These are phyloP conservation scores for Eupithecia centaureata DNA, from an alignment of 2,888 invertebrate genomes.

Conservation along the genomic window DNA sequence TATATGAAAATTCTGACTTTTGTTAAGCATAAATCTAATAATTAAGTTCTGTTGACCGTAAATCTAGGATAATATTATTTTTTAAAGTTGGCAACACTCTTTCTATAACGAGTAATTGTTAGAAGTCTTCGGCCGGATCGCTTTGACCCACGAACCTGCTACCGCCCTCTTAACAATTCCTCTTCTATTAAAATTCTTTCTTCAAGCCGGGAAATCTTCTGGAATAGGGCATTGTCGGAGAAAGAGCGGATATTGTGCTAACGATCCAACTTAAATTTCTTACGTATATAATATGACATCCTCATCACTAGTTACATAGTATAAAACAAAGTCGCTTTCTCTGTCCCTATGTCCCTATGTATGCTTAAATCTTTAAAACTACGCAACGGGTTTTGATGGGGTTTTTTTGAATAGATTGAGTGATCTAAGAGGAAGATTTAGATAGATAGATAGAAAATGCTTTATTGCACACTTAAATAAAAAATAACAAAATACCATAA, in stretches of 20 bases:
- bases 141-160: constrained; percentile 62
- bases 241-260: constrained; percentile 24
- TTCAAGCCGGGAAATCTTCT: constrained; percentile 64
- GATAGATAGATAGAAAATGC: no score
- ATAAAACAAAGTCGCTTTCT: no score
- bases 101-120: constrained; percentile 63
- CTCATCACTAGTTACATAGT: no score
- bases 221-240: constrained; percentile 45
- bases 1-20: not conserved
- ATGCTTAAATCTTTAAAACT: no score
- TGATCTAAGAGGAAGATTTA: no score
- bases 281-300: no score
- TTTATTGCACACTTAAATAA: no score
- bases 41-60: not conserved
- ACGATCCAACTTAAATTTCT: not conserved
- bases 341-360: no score
- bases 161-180: constrained; percentile 64
- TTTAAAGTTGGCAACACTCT: constrained; percentile 39
- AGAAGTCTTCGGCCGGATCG: constrained; percentile 57
- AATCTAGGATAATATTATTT: constrained; percentile 13
- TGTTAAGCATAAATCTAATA: not conserved
- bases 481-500: no score
- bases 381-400: no score
- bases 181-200: constrained; percentile 78
- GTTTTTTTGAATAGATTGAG: no score